Evolutionary conservation across 2,888 invertebrate genomes (phyloP).

Genomic region (Apoda limacodes): DNA sequence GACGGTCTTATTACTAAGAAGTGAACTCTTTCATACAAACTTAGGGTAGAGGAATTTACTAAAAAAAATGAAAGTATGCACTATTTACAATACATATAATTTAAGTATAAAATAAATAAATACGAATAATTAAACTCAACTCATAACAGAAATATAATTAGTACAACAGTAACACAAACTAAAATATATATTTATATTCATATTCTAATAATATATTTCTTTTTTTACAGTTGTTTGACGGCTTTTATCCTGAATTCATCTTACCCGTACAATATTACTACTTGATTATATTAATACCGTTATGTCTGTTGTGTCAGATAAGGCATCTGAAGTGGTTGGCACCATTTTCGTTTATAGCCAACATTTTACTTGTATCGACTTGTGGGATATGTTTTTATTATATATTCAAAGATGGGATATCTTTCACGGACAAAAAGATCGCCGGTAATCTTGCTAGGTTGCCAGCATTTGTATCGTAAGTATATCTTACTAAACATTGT

Average conservation of each 20-base stretch:
- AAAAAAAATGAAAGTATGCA: too few species aligned
- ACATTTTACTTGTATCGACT: slow-evolving; percentile 80
- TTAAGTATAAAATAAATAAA: too few species aligned
- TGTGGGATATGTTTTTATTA: slow-evolving; percentile 87
- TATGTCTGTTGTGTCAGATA: slow-evolving; percentile 63
- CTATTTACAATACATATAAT: too few species aligned
- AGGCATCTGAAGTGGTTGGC: slow-evolving; percentile 85
- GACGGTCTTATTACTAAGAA: too few species aligned
- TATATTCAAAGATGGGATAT: slow-evolving; percentile 71
- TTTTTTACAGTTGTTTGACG: slow-evolving; percentile 48
- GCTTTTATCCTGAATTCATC: slow-evolving; percentile 34
- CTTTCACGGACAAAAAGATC: slow-evolving; percentile 57
- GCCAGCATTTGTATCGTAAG: slow-evolving; percentile 86
- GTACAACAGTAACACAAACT: not conserved
- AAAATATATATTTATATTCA: not conserved
- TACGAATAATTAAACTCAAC: too few species aligned
- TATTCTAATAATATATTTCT: not conserved
- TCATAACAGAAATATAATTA: not conserved
- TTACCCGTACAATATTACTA: slow-evolving; percentile 52
- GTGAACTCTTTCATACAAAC: too few species aligned
- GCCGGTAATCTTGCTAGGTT: slow-evolving; percentile 68
- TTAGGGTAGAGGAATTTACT: too few species aligned
- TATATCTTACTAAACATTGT: slow-evolving; percentile 16
- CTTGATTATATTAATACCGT: slow-evolving; percentile 41
- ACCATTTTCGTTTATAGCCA: slow-evolving; percentile 89